Evolutionary conservation across 2,797 vertebrate species (phyloP).

Genomic region (Channallabes apus): DNA sequence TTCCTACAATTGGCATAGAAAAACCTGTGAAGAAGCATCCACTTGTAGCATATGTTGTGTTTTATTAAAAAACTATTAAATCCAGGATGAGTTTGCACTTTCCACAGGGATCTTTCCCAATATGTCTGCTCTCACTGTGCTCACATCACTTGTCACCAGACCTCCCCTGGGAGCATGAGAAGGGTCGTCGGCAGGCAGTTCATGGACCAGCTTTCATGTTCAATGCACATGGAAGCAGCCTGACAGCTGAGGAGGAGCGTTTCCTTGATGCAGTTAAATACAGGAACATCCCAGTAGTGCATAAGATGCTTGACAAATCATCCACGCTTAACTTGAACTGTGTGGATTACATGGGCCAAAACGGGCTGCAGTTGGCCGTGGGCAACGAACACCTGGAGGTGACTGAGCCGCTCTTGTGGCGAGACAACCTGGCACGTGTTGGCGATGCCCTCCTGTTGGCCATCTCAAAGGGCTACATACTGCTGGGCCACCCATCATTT

Average conservation of each 20-base stretch:
- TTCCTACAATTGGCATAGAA: constrained; percentile 4
- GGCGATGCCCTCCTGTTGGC: no score
- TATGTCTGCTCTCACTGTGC: not conserved
- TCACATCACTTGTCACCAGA: constrained; percentile 18
- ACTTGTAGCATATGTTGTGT: constrained; percentile 57
- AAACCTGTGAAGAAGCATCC: constrained; percentile 17
- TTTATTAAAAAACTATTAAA: constrained; percentile 63
- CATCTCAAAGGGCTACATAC: no score
- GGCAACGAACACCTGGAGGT: no score
- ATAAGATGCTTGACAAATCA: constrained; percentile 86
- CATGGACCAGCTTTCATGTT: constrained; percentile 88
- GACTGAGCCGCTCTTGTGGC: no score
- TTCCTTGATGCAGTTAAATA: constrained; percentile 86
- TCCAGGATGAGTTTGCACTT: constrained; percentile 34
- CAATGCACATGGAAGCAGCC: constrained; percentile 78
- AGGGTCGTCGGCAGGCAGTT: constrained; percentile 82
- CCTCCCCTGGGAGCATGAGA: constrained; percentile 69
- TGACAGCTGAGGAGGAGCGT: constrained; percentile 82
- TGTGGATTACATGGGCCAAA: constrained; percentile 89
- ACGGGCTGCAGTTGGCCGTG: no score
- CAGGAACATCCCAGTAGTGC: constrained; percentile 87
- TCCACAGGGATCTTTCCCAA: constrained; percentile 27
- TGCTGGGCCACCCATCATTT: no score
- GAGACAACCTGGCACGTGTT: no score
- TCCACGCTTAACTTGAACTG: constrained; percentile 84